These are phyloP conservation scores for Plusia festucae DNA, from an alignment of 2,888 invertebrate species.

Conservation along the genomic window DNA sequence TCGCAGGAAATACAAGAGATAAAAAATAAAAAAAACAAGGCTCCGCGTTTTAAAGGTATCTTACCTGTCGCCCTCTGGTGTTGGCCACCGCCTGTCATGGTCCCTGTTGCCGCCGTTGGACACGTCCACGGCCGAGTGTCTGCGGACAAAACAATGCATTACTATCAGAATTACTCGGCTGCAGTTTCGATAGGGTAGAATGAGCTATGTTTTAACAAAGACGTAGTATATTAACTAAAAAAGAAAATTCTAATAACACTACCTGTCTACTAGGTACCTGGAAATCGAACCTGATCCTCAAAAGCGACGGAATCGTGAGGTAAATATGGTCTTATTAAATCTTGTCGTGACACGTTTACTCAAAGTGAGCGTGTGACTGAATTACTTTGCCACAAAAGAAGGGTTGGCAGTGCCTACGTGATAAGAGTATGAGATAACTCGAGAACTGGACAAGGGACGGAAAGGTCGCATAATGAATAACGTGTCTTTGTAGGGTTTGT, in stretches of 20 bases:
- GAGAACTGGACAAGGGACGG: neutral
- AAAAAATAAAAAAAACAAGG: too few relatives aligned
- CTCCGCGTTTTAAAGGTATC: neutral
- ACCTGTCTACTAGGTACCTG: neutral
- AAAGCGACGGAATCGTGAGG: neutral
- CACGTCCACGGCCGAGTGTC: conserved; percentile 82
- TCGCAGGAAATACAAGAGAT: too few relatives aligned
- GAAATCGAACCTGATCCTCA: neutral
- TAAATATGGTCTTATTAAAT: neutral
- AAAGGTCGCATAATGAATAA: neutral
- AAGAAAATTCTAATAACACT: neutral
- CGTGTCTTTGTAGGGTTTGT: neutral
- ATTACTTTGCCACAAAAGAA: neutral
- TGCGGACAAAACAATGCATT: conserved; percentile 63
- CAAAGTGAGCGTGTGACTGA: neutral
- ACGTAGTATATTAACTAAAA: too few relatives aligned
- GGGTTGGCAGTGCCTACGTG: neutral
- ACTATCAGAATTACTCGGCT: neutral
- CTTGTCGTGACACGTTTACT: neutral
- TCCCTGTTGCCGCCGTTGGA: conserved; percentile 70
- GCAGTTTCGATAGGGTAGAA: too few relatives aligned
- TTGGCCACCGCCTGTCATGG: conserved; percentile 69
- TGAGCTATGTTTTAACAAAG: too few relatives aligned
- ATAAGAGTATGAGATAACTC: neutral
- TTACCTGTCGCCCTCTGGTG: conserved; percentile 74